A percentile compares a stretch with the other conserved stretches of the same genome.
Evolutionary conservation across 2,113 vertebrate species (phyloP).

Genomic region (Girardinichthys multiradiatus): DNA sequence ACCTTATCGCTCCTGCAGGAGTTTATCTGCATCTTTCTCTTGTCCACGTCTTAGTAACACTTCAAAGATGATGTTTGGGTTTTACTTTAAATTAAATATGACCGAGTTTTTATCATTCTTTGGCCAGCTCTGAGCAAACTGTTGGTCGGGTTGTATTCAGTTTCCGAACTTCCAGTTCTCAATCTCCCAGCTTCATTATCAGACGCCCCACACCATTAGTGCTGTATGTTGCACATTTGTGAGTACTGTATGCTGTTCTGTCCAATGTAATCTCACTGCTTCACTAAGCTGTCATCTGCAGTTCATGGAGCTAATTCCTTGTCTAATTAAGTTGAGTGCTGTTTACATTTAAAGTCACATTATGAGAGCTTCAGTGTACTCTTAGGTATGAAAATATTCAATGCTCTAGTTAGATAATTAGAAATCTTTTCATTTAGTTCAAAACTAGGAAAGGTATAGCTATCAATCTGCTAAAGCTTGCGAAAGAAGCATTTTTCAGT

Average conservation of each 20-base stretch:
- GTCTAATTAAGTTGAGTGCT: constrained; percentile 58
- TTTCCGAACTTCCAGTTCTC: neutral
- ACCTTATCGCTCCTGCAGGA: neutral
- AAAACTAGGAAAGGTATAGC: neutral
- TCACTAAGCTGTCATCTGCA: constrained; percentile 47
- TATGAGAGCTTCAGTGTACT: constrained; percentile 21
- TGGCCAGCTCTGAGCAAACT: neutral
- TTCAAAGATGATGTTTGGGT: constrained; percentile 33
- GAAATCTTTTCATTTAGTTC: neutral
- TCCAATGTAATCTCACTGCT: constrained; percentile 56
- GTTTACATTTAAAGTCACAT: constrained; percentile 46
- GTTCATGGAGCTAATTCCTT: constrained; percentile 59
- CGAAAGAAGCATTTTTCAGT: neutral
- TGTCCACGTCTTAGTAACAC: constrained; percentile 30
- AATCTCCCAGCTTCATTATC: constrained; percentile 6
- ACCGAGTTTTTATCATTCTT: neutral
- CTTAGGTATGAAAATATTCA: constrained; percentile 24
- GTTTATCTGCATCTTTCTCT: constrained; percentile 2
- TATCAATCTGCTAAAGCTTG: neutral
- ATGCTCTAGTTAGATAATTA: constrained; percentile 3
- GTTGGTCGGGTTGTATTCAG: constrained; percentile 6
- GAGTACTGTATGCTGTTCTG: constrained; percentile 59
- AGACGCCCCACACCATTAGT: constrained; percentile 13
- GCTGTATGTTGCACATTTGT: constrained; percentile 51
- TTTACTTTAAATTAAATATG: constrained; percentile 2